Base-by-base conservation (phyloP, 1,140 invertebrate species). In the Papilio polytes region DNA sequence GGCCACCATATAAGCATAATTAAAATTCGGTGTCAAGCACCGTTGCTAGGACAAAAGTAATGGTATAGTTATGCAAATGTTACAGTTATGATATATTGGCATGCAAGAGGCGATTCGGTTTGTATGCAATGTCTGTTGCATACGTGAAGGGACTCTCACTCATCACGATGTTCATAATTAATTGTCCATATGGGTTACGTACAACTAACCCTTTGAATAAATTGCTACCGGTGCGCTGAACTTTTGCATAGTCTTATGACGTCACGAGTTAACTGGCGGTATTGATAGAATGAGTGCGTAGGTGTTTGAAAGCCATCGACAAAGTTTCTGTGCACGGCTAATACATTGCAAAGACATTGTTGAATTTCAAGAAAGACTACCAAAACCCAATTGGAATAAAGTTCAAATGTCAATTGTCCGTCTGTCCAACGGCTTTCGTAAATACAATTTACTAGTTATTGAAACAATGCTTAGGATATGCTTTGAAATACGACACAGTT, bases 31-130 rank as follows among this genome's bases (percentile, higher is more conserved):
- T 31, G 26, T 41, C 26, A 36, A 36, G 74, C 26, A 41, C 74
- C 74, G 51, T 77, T 77, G 74, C 4, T 41, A 59, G 51, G 13
- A 26, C 48, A 41, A 77, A 77, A 41, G 26, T 41, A 46, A 59
- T 77, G 48, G 74, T 77, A 77, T 41, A 77, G 41, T 77, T 77
- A 77, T 77, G 74, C 48, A 59, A 77, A 77, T 77, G 51, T 36
- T 56, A 77, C 74, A 77, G 74, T 77, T 77, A 77, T 56, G 13
- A 77, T 18, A 41, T 56, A 36, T 78, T 78, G 76, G 26, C 76
- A 78, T 78, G 53, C 53, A 59, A 59, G 4, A 78, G 51, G 51
- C 56, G 76, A 51, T 48, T 51, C 41, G 12, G 20, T 78, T 78
- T 59, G 53, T 56, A 56, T 59, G 76, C 76, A 53, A 31, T 18